phyloP scores from a whole-genome alignment of 1,140 invertebrate species.

The Drosophila aff. region DNA sequence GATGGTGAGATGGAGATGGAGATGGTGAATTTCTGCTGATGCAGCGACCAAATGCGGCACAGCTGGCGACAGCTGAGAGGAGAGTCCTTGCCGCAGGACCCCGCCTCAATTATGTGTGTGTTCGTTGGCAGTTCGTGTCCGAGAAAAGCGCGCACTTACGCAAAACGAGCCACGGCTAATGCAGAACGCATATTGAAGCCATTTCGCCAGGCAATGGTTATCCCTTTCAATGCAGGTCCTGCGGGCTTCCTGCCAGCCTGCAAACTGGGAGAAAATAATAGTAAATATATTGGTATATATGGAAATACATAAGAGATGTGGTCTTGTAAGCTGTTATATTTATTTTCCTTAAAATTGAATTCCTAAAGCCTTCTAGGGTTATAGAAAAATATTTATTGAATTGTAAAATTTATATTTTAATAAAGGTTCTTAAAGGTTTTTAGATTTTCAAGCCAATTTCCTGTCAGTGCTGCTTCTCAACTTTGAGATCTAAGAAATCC shows the following conservation, averaged over 20 bases:
- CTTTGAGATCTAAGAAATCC: slow-evolving; percentile 63
- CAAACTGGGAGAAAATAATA: not conserved
- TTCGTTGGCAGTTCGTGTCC: slow-evolving; percentile 8
- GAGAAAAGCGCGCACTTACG: slow-evolving; percentile 67
- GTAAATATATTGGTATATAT: not conserved
- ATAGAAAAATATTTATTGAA: not conserved
- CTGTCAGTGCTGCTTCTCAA: slow-evolving; percentile 35
- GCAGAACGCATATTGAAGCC: slow-evolving; percentile 79
- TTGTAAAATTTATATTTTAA: not conserved
- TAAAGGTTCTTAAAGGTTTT: not conserved
- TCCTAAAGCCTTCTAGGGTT: not conserved
- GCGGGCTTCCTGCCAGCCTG: not conserved
- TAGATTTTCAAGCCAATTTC: not conserved
- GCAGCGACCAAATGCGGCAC: slow-evolving; percentile 65
- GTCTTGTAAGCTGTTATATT: not conserved
- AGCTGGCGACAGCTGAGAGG: slow-evolving; percentile 69
- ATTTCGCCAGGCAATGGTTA: slow-evolving; percentile 71
- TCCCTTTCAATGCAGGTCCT: slow-evolving; percentile 56
- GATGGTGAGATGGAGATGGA: slow-evolving; percentile 10
- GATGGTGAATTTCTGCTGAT: slow-evolving; percentile 68
- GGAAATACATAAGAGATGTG: not conserved
- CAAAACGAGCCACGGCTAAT: slow-evolving; percentile 77
- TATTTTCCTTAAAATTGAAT: not conserved
- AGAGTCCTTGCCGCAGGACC: slow-evolving; percentile 33
- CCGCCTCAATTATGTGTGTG: slow-evolving; percentile 68